Conservation (phyloP, 1,140 invertebrate species). For the Ceratosolen fusciceps region DNA sequence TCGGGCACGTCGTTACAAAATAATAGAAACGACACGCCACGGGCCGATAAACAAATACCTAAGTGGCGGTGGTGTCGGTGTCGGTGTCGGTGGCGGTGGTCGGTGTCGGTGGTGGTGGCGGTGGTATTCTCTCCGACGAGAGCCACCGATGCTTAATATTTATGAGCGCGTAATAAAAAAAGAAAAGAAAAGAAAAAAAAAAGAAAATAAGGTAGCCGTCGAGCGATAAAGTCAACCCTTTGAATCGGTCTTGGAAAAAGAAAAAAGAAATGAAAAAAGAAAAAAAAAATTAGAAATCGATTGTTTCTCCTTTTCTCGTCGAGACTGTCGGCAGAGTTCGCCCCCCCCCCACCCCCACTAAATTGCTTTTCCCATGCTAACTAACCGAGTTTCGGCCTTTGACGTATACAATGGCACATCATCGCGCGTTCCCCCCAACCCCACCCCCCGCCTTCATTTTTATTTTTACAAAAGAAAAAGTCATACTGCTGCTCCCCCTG, state of each 20-base stretch:
- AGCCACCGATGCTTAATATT: neutral
- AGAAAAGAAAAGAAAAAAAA: too few species aligned
- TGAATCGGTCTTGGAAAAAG: slow-evolving; percentile 6
- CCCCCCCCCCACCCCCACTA: too few species aligned
- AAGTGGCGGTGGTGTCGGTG: too few species aligned
- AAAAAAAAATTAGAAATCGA: too few species aligned
- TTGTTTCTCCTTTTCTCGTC: neutral
- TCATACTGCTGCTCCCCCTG: too few species aligned
- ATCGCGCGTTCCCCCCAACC: too few species aligned
- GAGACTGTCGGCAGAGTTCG: neutral
- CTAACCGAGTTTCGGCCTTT: neutral
- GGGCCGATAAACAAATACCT: too few species aligned
- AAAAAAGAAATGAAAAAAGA: too few species aligned
- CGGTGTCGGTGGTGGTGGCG: too few species aligned
- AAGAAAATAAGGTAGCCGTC: neutral
- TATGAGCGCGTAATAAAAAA: neutral
- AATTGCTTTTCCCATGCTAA: neutral
- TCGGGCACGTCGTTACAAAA: too few species aligned
- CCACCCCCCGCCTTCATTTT: neutral
- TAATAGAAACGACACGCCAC: too few species aligned
- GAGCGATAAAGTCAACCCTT: neutral
- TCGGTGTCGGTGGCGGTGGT: too few species aligned
- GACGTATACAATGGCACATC: neutral
- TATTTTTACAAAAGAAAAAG: neutral
- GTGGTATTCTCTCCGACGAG: neutral